phyloP scores from a whole-genome alignment of 2,113 vertebrate species.

The Anhinga anhinga region DNA sequence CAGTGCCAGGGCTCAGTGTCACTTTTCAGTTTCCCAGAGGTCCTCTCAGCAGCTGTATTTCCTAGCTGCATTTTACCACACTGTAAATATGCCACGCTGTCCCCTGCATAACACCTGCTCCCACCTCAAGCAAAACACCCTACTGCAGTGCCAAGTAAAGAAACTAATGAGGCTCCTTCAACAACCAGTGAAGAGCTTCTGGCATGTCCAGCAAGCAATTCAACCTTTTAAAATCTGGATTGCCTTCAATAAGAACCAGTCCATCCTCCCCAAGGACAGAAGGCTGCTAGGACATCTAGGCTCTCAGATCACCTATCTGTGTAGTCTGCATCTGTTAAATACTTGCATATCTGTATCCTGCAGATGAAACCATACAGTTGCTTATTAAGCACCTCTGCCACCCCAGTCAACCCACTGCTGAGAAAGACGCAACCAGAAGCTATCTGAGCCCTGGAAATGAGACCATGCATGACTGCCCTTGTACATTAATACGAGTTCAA shows the following conservation, averaged over 20 bases:
- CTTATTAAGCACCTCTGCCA: background rate
- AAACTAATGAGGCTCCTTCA: background rate
- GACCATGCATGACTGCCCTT: background rate
- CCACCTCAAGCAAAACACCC: background rate
- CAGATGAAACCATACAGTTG: background rate
- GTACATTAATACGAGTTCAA: background rate
- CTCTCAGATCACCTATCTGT: background rate
- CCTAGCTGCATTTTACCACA: background rate
- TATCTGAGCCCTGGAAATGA: background rate
- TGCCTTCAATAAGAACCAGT: background rate
- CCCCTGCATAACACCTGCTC: background rate
- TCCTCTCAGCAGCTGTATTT: background rate
- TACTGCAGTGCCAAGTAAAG: background rate
- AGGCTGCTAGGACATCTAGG: background rate
- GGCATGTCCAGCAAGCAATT: background rate
- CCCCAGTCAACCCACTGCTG: background rate
- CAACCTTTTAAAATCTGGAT: background rate
- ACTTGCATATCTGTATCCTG: background rate
- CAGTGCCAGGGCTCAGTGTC: background rate
- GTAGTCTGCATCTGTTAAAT: background rate
- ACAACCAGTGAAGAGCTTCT: background rate
- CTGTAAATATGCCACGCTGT: background rate
- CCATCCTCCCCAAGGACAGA: background rate
- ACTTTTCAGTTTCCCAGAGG: background rate
- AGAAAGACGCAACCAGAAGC: constrained; percentile 2